Evolutionary conservation across 2,797 vertebrate species (phyloP).

Genomic region (Rhynchonycteris naso): DNA sequence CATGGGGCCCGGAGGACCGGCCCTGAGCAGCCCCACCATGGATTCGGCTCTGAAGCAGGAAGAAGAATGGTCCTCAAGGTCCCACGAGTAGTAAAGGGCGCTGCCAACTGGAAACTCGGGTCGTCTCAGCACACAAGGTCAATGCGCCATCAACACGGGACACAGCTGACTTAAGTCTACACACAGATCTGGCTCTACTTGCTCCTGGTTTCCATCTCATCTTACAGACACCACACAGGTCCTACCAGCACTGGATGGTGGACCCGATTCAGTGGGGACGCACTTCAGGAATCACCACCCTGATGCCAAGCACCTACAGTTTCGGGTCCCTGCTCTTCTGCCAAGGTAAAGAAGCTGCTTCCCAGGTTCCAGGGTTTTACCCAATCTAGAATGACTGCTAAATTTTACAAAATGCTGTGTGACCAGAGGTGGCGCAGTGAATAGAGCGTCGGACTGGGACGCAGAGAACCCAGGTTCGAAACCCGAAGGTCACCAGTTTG

Average conservation of each 20-base stretch:
- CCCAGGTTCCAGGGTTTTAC: background rate
- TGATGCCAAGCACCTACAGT: accelerated
- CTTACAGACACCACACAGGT: background rate
- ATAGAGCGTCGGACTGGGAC: too few species aligned
- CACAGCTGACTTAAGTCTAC: too few species aligned
- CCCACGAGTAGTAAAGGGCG: accelerated
- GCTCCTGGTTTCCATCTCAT: accelerated
- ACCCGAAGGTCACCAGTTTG: too few species aligned
- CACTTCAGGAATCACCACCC: accelerated
- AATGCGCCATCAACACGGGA: background rate
- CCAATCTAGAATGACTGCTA: accelerated
- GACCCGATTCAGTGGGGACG: background rate
- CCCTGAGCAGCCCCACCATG: accelerated
- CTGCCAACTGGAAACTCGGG: too few species aligned
- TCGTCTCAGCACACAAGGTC: background rate
- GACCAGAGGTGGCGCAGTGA: too few species aligned
- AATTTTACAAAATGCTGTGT: background rate
- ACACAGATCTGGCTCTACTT: background rate
- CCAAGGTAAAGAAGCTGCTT: background rate
- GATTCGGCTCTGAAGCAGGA: too few species aligned
- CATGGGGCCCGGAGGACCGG: background rate
- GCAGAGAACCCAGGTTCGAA: too few species aligned
- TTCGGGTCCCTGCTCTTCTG: accelerated
- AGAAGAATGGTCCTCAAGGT: background rate
- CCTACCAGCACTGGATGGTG: accelerated